These are phyloP conservation scores for Crioceris asparagi DNA, from an alignment of 2,888 invertebrate genomes.

Conservation along the genomic window DNA sequence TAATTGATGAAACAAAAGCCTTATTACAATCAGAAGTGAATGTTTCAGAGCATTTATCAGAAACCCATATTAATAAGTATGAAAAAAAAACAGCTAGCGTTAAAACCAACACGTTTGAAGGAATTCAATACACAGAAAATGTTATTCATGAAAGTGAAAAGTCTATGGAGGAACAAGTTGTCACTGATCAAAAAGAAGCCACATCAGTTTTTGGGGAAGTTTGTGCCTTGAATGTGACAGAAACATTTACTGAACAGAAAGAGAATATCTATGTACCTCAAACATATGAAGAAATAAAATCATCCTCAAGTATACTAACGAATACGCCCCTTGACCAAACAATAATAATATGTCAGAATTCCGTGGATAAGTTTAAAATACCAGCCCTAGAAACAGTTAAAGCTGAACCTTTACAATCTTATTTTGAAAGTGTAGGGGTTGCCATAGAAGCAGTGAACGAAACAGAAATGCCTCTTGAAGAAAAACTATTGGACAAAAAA, in stretches of 20 bases:
- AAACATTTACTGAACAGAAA: slow-evolving; percentile 26
- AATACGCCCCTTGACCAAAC: slow-evolving; percentile 27
- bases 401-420: slow-evolving; percentile 28
- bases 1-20: slow-evolving; percentile 33
- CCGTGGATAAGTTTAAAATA: slow-evolving; percentile 34
- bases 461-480: slow-evolving; percentile 31
- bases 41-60: slow-evolving; percentile 23
- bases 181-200: slow-evolving; percentile 33
- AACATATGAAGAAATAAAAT: slow-evolving; percentile 15
- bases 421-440: slow-evolving; percentile 40
- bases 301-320: slow-evolving; percentile 23
- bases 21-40: slow-evolving; percentile 30
- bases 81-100: slow-evolving; percentile 26
- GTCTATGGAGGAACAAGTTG: slow-evolving; percentile 27
- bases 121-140: slow-evolving; percentile 36
- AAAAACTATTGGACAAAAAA: slow-evolving; percentile 32
- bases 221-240: slow-evolving; percentile 34
- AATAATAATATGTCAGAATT: slow-evolving; percentile 35
- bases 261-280: slow-evolving; percentile 20
- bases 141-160: slow-evolving; percentile 40
- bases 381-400: slow-evolving; percentile 20
- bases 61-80: slow-evolving; percentile 7
- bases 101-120: slow-evolving; percentile 37
- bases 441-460: slow-evolving; percentile 42
- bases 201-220: slow-evolving; percentile 35